A percentile compares a stretch with the other conserved stretches of the same genome.
Evolutionary conservation across 2,797 vertebrate species (phyloP).

Genomic region (Halcyon leucocephala): DNA sequence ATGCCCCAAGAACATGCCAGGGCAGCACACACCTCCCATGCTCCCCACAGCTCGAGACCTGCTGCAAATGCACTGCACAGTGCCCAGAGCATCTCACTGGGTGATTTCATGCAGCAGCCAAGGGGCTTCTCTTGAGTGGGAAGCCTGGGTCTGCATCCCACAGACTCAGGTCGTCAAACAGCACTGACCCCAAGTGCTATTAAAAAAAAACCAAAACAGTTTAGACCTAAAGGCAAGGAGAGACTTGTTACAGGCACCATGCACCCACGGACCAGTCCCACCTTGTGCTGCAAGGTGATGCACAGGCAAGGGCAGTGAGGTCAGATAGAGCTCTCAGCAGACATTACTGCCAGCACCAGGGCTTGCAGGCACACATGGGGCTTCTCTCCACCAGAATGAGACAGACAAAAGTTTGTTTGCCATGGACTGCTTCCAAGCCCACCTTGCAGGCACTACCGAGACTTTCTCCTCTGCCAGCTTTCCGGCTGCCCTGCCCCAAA

Average conservation of each 20-base stretch:
- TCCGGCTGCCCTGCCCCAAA: background rate
- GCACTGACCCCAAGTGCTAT: background rate
- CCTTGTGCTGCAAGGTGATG: background rate
- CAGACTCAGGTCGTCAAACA: background rate
- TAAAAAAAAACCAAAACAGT: background rate
- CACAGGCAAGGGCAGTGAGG: background rate
- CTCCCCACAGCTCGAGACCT: background rate
- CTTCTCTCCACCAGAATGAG: background rate
- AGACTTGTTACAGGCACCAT: background rate
- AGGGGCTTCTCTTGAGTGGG: background rate
- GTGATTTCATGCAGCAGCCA: background rate
- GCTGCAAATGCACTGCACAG: fast-evolving
- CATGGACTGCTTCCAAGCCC: background rate
- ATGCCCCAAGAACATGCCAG: background rate
- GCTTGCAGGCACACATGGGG: background rate
- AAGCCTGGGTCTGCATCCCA: background rate
- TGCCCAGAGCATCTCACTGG: background rate
- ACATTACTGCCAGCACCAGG: background rate
- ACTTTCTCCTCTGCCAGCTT: background rate
- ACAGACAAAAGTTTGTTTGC: fast-evolving
- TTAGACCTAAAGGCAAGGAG: background rate
- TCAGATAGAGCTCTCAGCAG: background rate
- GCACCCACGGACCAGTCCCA: fast-evolving
- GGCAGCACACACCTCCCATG: background rate
- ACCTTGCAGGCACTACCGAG: background rate